These are phyloP conservation scores for Orcinus orca DNA, from an alignment of 2,113 vertebrate species.

Conservation along the genomic window DNA sequence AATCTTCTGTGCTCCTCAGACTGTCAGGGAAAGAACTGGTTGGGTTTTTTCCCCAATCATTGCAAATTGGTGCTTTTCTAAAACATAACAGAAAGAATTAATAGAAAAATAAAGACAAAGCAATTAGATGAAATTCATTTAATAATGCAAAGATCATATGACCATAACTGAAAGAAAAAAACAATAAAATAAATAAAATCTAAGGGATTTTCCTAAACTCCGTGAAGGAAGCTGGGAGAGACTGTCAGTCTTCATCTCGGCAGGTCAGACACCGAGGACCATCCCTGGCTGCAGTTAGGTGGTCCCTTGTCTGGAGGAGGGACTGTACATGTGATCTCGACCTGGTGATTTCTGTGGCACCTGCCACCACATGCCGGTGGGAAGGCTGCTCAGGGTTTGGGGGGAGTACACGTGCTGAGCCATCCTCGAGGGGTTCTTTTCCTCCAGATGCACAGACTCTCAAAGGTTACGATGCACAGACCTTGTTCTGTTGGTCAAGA, in stretches of 20 bases:
- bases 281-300: neutral
- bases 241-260: accelerated
- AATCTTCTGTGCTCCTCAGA: neutral
- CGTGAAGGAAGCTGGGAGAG: neutral
- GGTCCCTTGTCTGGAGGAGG: neutral
- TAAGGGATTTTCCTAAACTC: neutral
- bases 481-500: neutral
- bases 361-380: accelerated
- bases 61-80: neutral
- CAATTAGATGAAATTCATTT: neutral
- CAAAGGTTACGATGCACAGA: neutral
- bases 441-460: too few relatives aligned
- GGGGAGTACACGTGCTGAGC: neutral
- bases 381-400: neutral
- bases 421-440: accelerated
- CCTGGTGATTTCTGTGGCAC: neutral
- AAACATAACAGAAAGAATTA: neutral
- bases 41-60: accelerated
- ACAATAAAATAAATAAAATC: neutral
- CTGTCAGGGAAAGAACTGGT: neutral
- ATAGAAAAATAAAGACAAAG: neutral
- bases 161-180: neutral
- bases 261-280: neutral
- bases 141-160: neutral
- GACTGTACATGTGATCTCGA: neutral